Percentiles rank a stretch among this genome's conserved stretches.
Conservation (phyloP, 2,113 vertebrate species). For the Zosterops japonicus region DNA sequence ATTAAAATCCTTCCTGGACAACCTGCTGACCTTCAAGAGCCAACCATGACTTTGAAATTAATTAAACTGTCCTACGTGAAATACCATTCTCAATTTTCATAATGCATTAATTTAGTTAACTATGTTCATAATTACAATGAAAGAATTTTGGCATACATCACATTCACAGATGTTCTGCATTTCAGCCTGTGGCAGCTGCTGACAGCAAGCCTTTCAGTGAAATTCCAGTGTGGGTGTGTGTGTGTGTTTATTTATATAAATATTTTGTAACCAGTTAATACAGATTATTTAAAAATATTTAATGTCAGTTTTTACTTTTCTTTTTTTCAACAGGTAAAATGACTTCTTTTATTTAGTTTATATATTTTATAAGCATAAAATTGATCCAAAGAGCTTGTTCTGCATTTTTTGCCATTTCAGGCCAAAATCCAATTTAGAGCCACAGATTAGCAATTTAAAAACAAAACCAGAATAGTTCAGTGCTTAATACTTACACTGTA, state of each 20-base stretch:
- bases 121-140: neutral
- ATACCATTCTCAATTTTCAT: neutral
- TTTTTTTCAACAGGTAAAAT: neutral
- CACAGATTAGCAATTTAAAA: neutral
- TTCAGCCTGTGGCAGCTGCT: neutral
- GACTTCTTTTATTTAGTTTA: neutral
- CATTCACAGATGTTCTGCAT: neutral
- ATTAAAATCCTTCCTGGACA: neutral
- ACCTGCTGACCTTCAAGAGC: slow-evolving; percentile 10
- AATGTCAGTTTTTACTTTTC: neutral
- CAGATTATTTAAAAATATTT: neutral
- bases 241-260: neutral
- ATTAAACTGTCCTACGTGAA: neutral
- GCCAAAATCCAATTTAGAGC: neutral
- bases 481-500: neutral
- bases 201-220: neutral
- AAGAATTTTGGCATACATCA: neutral
- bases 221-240: neutral
- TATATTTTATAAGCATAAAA: neutral
- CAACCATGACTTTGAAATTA: neutral
- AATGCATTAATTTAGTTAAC: neutral
- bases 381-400: neutral
- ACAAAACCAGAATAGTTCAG: neutral
- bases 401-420: neutral
- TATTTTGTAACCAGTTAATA: neutral